Evolutionary conservation across 2,113 vertebrate species (phyloP), one percentile per base, ranked within the genome.

Genomic region (Panthera uncia): DNA sequence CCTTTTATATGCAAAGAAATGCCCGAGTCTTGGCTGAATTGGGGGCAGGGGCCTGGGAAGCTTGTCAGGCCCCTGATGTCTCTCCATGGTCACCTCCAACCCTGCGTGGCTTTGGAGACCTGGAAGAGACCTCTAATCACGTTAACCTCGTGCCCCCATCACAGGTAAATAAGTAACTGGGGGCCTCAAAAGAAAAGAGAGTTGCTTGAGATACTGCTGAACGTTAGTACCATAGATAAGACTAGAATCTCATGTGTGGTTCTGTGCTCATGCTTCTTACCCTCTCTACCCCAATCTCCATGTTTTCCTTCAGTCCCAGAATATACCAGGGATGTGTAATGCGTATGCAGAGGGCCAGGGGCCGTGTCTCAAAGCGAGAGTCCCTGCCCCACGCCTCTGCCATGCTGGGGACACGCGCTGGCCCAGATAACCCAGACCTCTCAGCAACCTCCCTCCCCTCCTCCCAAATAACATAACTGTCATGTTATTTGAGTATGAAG

Each of bases 401-500:
- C 55, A 7, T 1, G 25, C 48, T 48, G 41, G 19, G 66, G 68
- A 68, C 63, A 41, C 66, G 38, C 0, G 11, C 48, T 50, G 52
- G 52, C 48, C 18, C 85, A 52, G 1, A 0, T 1, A 68, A 16
- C 41, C 65, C 48, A 57, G 23, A 11, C 41, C 68, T 48, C 13
- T 0, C 41, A 21, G 27, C 27, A 12, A 38, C 21, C 4, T 55
- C 15, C 29, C 12, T 80, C 52, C 61, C 45, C 27, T 14, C 7
- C 7, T 45, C 45, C 45, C 45, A 45, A 45, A 45, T 45, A 45
- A 45, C 45, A 45, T 61, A 66, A 55, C 36, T 50, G 93, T n/a
- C 57, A 69, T 48, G n/a, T 69, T 87, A 48, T 41, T 79, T 94
- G 80, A 89, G 33, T 52, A 33, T 33, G 31, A 88, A 91, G 83